Evolutionary conservation across 2,888 invertebrate genomes (phyloP).

Genomic region (Atrina japonica): DNA sequence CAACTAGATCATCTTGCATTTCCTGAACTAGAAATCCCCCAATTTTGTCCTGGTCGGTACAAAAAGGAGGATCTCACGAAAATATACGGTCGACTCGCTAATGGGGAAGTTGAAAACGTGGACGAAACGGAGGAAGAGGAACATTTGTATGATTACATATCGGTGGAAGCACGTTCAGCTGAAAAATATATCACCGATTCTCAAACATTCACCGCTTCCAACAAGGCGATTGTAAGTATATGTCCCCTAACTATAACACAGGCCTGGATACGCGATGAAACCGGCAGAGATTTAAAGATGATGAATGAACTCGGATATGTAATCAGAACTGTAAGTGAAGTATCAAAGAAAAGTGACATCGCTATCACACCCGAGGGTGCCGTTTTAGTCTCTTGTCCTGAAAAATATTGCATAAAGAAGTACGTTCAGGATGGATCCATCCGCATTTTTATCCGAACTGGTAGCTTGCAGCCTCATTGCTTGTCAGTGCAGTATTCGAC

Average conservation of each 20-base stretch:
- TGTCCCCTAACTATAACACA: constrained; percentile 17
- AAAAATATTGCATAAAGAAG: constrained; percentile 21
- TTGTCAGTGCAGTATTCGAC: constrained; percentile 12
- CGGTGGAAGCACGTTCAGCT: no score
- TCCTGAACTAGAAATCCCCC: no score
- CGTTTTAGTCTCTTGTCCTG: constrained; percentile 17
- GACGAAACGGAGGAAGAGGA: no score
- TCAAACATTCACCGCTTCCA: constrained; percentile 1
- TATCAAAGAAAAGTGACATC: constrained; percentile 17
- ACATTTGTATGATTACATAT: no score
- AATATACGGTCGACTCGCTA: no score
- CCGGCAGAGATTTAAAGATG: constrained; percentile 10
- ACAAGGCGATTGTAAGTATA: constrained; percentile 4
- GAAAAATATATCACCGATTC: no score
- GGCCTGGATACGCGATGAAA: constrained; percentile 14
- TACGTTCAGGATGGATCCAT: constrained; percentile 19
- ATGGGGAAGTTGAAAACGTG: no score
- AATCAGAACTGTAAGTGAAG: constrained; percentile 1
- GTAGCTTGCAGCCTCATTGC: constrained; percentile 5
- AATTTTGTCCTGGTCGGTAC: no score
- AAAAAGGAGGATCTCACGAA: no score
- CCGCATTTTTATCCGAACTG: constrained; percentile 16
- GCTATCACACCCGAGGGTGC: constrained; percentile 20
- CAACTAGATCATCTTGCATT: no score
- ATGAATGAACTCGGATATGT: constrained; percentile 9